A percentile compares a stretch with the other conserved stretches of the same genome.
Conservation (phyloP, 1,140 invertebrate genomes). For the Drosophila subpulchrella region DNA sequence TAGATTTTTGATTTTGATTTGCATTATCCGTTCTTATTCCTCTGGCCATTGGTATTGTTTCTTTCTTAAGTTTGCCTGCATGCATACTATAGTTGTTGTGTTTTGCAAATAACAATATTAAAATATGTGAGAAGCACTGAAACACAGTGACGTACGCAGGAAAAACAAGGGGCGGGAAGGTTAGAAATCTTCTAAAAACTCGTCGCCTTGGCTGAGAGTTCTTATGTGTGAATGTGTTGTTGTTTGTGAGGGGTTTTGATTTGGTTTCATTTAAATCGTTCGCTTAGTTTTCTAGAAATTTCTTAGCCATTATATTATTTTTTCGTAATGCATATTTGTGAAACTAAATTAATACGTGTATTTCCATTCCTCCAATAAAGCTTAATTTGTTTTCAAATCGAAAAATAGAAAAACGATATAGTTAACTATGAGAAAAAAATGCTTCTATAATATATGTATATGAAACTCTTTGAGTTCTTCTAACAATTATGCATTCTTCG, state of each 20-base stretch:
- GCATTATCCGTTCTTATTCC: slow-evolving; percentile 16
- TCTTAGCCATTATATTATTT: slow-evolving; percentile 36
- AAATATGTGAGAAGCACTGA: slow-evolving; percentile 38
- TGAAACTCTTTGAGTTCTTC: slow-evolving; percentile 75
- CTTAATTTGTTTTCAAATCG: slow-evolving; percentile 39
- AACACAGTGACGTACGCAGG: neutral
- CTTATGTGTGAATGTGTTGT: neutral
- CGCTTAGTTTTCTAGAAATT: slow-evolving; percentile 48
- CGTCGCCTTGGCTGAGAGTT: neutral
- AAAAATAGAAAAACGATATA: slow-evolving; percentile 19
- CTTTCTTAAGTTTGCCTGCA: slow-evolving; percentile 21
- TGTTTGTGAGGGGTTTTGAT: slow-evolving; percentile 30
- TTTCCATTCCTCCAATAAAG: slow-evolving; percentile 47
- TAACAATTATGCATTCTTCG: slow-evolving; percentile 41
- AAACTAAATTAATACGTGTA: slow-evolving; percentile 22
- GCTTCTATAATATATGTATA: slow-evolving; percentile 12
- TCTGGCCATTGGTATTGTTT: slow-evolving; percentile 29
- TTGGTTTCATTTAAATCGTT: slow-evolving; percentile 32
- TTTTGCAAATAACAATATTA: slow-evolving; percentile 50
- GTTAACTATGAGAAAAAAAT: slow-evolving; percentile 19
- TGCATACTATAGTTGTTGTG: slow-evolving; percentile 13
- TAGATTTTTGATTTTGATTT: slow-evolving; percentile 68
- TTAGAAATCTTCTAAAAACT: neutral
- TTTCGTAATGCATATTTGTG: slow-evolving; percentile 22
- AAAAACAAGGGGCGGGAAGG: neutral